Conservation (phyloP, 2,888 invertebrate species). For the Euspilapteryx auroguttella region DNA sequence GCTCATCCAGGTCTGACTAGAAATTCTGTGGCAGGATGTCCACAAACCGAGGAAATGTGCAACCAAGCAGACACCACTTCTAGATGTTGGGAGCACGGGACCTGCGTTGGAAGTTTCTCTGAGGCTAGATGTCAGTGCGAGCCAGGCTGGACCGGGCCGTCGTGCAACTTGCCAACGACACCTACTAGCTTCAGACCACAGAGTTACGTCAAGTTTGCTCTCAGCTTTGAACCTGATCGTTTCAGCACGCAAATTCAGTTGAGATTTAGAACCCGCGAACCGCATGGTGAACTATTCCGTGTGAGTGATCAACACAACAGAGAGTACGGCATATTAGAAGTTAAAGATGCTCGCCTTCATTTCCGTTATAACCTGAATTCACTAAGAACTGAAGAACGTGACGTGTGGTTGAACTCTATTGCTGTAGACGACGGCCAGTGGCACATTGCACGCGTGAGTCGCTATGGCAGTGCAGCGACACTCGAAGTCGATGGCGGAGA, state of each 20-base stretch:
- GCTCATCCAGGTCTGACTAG: conserved; percentile 88
- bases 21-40: conserved; percentile 88
- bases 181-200: conserved; percentile 92
- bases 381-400: conserved; percentile 84
- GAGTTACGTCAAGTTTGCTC: conserved; percentile 95
- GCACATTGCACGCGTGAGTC: conserved; percentile 90
- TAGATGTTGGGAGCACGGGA: conserved; percentile 92
- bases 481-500: conserved; percentile 94
- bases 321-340: conserved; percentile 90
- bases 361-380: conserved; percentile 94
- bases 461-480: conserved; percentile 91
- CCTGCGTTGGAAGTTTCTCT: conserved; percentile 87
- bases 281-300: conserved; percentile 90
- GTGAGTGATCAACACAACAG: conserved; percentile 93
- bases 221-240: conserved; percentile 91
- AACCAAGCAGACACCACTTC: conserved; percentile 83
- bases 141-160: conserved; percentile 93
- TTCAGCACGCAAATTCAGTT: conserved; percentile 92
- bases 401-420: conserved; percentile 87
- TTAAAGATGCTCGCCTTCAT: conserved; percentile 86
- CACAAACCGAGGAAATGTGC: conserved; percentile 91
- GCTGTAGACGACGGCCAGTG: conserved; percentile 95
- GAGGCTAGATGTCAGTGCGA: conserved; percentile 92
- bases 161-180: conserved; percentile 82
- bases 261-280: conserved; percentile 90